phyloP scores from a whole-genome alignment of 2,888 invertebrate genomes.

The Darwinula stevensoni region DNA sequence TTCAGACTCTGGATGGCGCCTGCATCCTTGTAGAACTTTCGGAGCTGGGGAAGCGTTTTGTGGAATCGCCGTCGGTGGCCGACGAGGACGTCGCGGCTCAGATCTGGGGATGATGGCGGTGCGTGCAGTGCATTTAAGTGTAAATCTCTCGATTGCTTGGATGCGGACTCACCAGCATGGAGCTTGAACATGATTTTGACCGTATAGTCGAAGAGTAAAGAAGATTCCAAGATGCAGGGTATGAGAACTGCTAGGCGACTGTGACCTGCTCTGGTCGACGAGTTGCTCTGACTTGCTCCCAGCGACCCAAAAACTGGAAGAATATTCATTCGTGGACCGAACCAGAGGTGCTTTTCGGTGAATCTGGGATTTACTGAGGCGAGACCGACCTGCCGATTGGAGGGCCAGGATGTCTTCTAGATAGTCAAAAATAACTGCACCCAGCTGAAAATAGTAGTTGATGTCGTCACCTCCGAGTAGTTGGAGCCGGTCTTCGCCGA shows the following conservation, averaged over 20 bases:
- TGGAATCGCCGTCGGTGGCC: constrained; percentile 74
- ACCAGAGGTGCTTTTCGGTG: too few relatives aligned
- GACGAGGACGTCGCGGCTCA: constrained; percentile 58
- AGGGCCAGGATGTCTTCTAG: constrained; percentile 77
- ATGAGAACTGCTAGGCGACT: constrained; percentile 86
- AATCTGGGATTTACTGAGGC: too few relatives aligned
- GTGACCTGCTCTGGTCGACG: constrained; percentile 89
- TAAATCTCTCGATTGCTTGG: too few relatives aligned
- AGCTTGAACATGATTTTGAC: constrained; percentile 86
- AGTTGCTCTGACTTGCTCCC: constrained; percentile 74
- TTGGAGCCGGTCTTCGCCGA: constrained; percentile 52
- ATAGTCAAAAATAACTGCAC: constrained; percentile 93
- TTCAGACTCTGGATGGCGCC: constrained; percentile 89
- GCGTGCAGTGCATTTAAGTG: too few relatives aligned
- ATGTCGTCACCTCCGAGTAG: constrained; percentile 69
- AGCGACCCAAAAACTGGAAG: constrained; percentile 86
- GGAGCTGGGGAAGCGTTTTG: constrained; percentile 57
- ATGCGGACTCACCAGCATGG: too few relatives aligned
- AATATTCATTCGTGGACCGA: too few relatives aligned
- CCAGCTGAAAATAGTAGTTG: constrained; percentile 80
- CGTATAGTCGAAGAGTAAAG: constrained; percentile 79
- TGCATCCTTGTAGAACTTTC: constrained; percentile 71
- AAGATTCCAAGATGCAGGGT: constrained; percentile 79
- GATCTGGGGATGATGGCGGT: too few relatives aligned
- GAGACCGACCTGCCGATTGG: too few relatives aligned